A percentile compares a stretch with the other conserved stretches of the same genome.
These are phyloP conservation scores for Triops longicaudatus DNA, from an alignment of 1,140 invertebrate species.

Conservation along the genomic window DNA sequence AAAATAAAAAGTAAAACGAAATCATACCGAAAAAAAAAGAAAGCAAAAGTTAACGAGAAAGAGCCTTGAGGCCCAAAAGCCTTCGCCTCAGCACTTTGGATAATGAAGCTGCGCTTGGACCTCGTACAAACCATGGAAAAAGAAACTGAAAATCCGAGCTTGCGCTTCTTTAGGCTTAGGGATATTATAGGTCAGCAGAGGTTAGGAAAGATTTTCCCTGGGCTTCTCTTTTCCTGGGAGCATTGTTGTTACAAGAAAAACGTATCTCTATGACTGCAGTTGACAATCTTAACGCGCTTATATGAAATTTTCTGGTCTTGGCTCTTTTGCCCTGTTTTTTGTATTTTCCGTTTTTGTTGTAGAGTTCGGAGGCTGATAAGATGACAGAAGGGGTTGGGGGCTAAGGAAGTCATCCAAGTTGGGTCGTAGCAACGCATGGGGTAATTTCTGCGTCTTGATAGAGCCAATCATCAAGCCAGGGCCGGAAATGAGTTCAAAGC, in stretches of 20 bases:
- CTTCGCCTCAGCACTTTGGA: conserved; percentile 2
- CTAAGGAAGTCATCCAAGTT: neutral
- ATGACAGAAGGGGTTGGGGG: neutral
- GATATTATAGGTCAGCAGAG: neutral
- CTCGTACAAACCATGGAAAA: too few relatives aligned
- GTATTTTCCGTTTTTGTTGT: neutral
- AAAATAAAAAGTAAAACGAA: too few relatives aligned
- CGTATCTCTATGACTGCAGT: neutral
- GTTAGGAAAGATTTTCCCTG: neutral
- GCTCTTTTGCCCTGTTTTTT: neutral
- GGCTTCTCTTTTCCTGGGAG: neutral
- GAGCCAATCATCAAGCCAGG: neutral
- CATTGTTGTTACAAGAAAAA: neutral
- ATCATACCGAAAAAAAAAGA: neutral
- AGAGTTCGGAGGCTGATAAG: neutral
- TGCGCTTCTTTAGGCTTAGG: neutral
- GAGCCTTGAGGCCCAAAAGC: neutral
- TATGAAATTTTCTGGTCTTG: neutral
- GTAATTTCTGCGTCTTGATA: conserved; percentile 2
- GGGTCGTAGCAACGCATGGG: neutral
- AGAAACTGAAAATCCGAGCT: neutral
- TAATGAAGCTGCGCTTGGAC: neutral
- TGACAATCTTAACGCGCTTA: too few relatives aligned
- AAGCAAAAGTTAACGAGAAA: conserved; percentile 12
- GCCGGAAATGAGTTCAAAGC: conserved; percentile 4